Evolutionary conservation across 1,140 invertebrate genomes (phyloP), one percentile per base, ranked within the genome.

Genomic region (Drosophila sturtevanti): DNA sequence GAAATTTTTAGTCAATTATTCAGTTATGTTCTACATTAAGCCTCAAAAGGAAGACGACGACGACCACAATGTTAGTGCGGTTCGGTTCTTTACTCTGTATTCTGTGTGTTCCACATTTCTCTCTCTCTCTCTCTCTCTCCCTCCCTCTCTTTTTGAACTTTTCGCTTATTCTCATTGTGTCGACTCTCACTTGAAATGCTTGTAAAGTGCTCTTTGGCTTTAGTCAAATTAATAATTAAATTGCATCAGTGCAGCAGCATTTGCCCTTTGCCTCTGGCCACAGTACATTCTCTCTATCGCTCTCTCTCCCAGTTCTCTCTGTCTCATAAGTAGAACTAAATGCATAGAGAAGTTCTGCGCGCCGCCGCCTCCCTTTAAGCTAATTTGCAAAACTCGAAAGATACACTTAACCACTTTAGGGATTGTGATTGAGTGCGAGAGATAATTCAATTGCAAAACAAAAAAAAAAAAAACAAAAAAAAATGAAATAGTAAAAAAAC

Each of bases 31-130:
- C 72, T 58, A 75, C 72, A 75, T 75, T 68, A 62, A 68, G 41
- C 64, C 72, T 27, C 58, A 75, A 75, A 68, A 72, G 72, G 64
- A 72, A 75, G 48, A 68, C 63, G 4, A 41, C 16, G 41, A 11
- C 41, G 18, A 21, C 41, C 41, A 21, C 14, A n/a, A 14, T 14
- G n/a, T 16, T 21, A 31, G 41, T 66, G 70, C 14, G 70, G 69
- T 41, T 31, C 14, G 70, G 69, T 41, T 31, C 48, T 55, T 12
- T 48, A 48, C 27, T 55, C 12, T 37, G 14, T 66, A 44, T 75
- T 56, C 24, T 75, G 72, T 56, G 18, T 75, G 72, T 34, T 56
- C 72, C 72, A 75, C 72, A 75, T 75, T n/a, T n/a, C n/a, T n/a
- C n/a, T n/a, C n/a, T 31, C 27, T 31, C 27, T 31, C 22, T 24